These are phyloP conservation scores for Drosophila leontia DNA, from an alignment of 1,140 invertebrate genomes.

Conservation along the genomic window DNA sequence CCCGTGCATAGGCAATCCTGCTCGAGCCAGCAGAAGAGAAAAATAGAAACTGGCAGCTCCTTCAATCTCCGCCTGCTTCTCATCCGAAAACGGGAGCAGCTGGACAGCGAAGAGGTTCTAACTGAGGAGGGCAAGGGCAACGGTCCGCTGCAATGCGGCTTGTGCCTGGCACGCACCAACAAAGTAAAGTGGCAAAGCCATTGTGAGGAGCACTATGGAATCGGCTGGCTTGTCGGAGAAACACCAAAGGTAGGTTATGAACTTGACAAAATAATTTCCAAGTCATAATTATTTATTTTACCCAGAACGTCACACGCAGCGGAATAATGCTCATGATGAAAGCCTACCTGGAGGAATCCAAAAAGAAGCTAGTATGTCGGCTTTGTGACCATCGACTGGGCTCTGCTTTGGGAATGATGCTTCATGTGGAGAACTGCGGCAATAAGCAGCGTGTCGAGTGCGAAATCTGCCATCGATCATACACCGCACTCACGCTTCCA, in stretches of 20 bases:
- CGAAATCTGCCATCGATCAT: slow-evolving; percentile 45
- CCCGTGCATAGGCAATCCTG: not conserved
- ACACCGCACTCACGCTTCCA: slow-evolving; percentile 28
- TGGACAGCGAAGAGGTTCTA: slow-evolving; percentile 60
- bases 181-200: slow-evolving; percentile 49
- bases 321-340: slow-evolving; percentile 45
- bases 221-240: slow-evolving; percentile 60
- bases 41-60: not conserved
- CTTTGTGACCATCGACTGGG: slow-evolving; percentile 56
- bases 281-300: not conserved
- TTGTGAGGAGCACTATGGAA: slow-evolving; percentile 68
- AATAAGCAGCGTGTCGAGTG: slow-evolving; percentile 48
- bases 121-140: slow-evolving; percentile 38
- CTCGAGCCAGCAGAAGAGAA: not conserved
- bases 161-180: slow-evolving; percentile 58
- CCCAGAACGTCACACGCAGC: slow-evolving; percentile 27
- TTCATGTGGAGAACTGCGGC: slow-evolving; percentile 70
- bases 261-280: not conserved
- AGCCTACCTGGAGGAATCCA: slow-evolving; percentile 19
- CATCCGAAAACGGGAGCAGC: slow-evolving; percentile 63
- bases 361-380: slow-evolving; percentile 53
- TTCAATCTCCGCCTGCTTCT: slow-evolving; percentile 65
- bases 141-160: slow-evolving; percentile 61
- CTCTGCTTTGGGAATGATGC: slow-evolving; percentile 59
- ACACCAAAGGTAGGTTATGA: slow-evolving; percentile 2